Base-by-base conservation (phyloP, 2,797 vertebrate genomes). In the Acanthurus leucopareius region DNA sequence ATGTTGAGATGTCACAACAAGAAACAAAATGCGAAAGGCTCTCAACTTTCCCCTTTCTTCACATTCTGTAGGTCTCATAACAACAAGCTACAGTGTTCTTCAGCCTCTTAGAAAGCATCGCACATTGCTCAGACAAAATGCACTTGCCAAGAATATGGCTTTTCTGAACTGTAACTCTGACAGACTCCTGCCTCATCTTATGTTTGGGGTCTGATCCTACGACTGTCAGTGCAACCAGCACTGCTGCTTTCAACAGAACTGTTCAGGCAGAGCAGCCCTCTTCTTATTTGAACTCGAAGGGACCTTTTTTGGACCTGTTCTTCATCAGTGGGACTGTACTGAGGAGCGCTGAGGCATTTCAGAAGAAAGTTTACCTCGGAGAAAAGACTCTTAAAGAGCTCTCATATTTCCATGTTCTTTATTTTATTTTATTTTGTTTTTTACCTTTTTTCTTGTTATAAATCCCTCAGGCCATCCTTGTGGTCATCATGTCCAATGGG, bases 11-110 rank as follows among this genome's bases (percentile, higher is more conserved):
- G 69, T 86, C 64, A 44, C 72, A 75, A 74, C 77, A 66, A 62
- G 77, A 62, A 83, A 84, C 4, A 25, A 76, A 79, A 87, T 86
- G 75, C 57, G 84, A 96, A 95, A 93, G 93, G 90, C 95, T 94
- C 94, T 97, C 95, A 97, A 95, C 94, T 96, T 91, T 96, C 79
- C 91, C 94, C 94, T 95, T 83, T 94, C 89, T 96, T 96, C 96
- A 89, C 95, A 95, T 93, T 95, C 96, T 96, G 92, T 97, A 99
- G 98, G 97, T 99, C 98, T 96, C 97, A 99, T 97, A 99, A 98
- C 97, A 99, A 99, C 98, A 99, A 97, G 96, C 97, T 98, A 93
- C 97, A 99, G 95, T 97, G 97, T 93, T 97, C 97, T 92, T 94
- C 97, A 94, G 95, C 96, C 95, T 97, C 97, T 95, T 99, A 98